phyloP scores from a whole-genome alignment of 2,888 invertebrate genomes.

The Seira ritae region DNA sequence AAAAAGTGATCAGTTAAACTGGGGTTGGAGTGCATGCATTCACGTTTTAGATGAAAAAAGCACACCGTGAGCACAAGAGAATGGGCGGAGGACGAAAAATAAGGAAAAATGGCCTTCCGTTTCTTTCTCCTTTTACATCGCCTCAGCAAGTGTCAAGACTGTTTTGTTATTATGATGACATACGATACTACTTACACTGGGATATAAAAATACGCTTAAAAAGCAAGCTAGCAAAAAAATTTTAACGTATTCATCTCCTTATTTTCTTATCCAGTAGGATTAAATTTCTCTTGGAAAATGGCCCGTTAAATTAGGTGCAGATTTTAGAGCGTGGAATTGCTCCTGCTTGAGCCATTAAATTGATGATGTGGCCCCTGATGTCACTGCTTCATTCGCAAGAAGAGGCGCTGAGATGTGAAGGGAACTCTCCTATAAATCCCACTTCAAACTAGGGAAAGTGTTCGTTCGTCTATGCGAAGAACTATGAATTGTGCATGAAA shows the following conservation, averaged over 20 bases:
- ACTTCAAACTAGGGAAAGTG: no score
- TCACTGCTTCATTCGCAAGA: constrained; percentile 19
- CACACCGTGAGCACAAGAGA: no score
- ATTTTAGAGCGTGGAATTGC: constrained; percentile 50
- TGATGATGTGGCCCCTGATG: constrained; percentile 57
- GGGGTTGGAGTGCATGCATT: no score
- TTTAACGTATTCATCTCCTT: background rate
- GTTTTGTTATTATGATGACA: constrained; percentile 26
- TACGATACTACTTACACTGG: constrained; percentile 11
- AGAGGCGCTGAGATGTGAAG: background rate
- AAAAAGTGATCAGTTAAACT: constrained; percentile 4
- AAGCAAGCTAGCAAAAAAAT: constrained; percentile 4
- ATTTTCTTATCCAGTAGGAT: constrained; percentile 37
- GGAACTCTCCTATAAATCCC: background rate
- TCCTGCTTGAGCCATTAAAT: constrained; percentile 58
- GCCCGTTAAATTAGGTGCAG: constrained; percentile 57
- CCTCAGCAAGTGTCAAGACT: no score
- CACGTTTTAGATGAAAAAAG: no score
- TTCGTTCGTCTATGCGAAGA: no score
- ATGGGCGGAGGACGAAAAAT: no score
- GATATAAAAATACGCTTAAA: background rate
- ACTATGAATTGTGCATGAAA: no score
- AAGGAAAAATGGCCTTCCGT: background rate
- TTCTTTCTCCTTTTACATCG: constrained; percentile 13
- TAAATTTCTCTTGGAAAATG: constrained; percentile 49